Conservation (phyloP, 2,888 invertebrate species). For the Steromphala cineraria region DNA sequence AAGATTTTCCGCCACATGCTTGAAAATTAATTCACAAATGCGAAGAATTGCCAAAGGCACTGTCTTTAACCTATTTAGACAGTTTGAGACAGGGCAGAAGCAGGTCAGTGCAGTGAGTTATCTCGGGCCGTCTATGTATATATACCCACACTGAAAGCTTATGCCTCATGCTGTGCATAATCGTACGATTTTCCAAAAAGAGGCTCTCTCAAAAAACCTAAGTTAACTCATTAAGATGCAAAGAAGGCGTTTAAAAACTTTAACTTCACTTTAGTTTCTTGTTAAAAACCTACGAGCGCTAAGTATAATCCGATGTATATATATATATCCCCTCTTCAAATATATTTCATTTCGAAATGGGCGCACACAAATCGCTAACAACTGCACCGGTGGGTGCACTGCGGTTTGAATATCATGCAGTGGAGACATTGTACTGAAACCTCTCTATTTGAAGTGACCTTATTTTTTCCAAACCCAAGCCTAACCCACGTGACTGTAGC, state of each 20-base stretch:
- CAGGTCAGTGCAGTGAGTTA: too few relatives aligned
- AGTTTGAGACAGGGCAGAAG: too few relatives aligned
- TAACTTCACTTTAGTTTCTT: not conserved
- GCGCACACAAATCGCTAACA: not conserved
- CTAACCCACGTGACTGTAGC: constrained; percentile 7
- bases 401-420: not conserved
- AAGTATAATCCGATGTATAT: too few relatives aligned
- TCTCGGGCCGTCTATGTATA: too few relatives aligned
- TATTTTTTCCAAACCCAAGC: constrained; percentile 8
- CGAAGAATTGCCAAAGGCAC: too few relatives aligned
- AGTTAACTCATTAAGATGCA: not conserved
- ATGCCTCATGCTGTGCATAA: not conserved
- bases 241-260: not conserved
- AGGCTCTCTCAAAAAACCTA: not conserved
- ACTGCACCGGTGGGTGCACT: not conserved
- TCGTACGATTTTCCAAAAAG: constrained; percentile 1
- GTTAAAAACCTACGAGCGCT: too few relatives aligned
- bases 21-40: too few relatives aligned
- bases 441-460: constrained; percentile 1
- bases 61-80: too few relatives aligned
- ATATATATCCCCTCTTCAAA: too few relatives aligned
- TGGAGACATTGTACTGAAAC: constrained; percentile 5
- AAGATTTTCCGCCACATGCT: too few relatives aligned
- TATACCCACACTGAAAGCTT: too few relatives aligned
- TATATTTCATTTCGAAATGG: too few relatives aligned